Conservation (phyloP, 2,797 vertebrate species). For the Malurus leucopterus region DNA sequence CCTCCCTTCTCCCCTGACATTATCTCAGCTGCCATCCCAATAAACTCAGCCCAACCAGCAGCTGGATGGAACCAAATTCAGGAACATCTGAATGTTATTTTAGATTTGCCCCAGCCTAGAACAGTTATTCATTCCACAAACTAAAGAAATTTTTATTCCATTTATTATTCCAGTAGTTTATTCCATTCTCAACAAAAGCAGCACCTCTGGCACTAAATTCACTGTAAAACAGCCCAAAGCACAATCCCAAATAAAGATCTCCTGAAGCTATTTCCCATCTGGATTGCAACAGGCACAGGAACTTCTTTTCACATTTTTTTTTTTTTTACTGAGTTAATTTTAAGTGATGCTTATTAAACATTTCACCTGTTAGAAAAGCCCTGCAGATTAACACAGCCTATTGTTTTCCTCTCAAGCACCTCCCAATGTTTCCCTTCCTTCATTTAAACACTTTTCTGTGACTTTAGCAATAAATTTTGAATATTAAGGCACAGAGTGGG, state of each 20-base stretch:
- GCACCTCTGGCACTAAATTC: neutral
- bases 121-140: neutral
- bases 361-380: neutral
- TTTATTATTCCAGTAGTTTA: no score
- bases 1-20: neutral
- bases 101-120: neutral
- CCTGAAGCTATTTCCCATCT: accelerated
- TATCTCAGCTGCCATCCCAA: neutral
- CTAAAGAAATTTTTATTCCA: neutral
- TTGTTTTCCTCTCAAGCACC: neutral
- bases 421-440: neutral
- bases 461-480: neutral
- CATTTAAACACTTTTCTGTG: neutral
- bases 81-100: neutral
- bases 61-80: neutral
- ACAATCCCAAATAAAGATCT: accelerated
- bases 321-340: neutral
- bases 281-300: neutral
- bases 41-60: neutral
- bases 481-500: neutral
- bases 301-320: accelerated
- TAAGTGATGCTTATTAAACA: accelerated
- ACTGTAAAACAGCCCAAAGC: neutral
- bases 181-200: neutral
- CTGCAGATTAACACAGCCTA: neutral